Conservation (phyloP, 2,888 invertebrate species). For the Agrenia bidenticulata region DNA sequence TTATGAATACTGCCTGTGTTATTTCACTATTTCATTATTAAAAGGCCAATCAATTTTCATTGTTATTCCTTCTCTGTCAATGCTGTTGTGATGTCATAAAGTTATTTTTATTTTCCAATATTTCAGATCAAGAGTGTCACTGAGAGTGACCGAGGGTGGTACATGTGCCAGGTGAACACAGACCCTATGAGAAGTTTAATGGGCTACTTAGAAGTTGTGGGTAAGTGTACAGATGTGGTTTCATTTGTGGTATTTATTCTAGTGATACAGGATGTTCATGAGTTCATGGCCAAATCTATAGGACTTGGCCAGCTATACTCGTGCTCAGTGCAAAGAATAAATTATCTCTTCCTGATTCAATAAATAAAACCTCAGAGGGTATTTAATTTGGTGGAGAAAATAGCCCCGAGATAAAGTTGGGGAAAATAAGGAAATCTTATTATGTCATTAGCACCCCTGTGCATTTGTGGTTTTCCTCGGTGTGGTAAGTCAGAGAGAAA, state of each 20-base stretch:
- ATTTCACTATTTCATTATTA: no score
- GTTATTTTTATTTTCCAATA: no score
- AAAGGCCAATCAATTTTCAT: no score
- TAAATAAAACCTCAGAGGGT: neutral
- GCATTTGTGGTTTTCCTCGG: neutral
- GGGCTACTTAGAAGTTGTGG: slow-evolving; percentile 87
- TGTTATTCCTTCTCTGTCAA: neutral
- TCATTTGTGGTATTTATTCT: no score
- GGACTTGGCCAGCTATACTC: no score
- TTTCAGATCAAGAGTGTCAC: slow-evolving; percentile 77
- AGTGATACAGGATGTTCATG: no score
- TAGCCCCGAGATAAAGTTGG: neutral
- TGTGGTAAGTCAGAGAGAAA: no score
- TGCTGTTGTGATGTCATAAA: slow-evolving; percentile 5
- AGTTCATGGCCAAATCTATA: no score
- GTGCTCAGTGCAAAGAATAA: no score
- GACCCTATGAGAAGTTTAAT: slow-evolving; percentile 87
- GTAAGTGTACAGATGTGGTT: slow-evolving; percentile 69
- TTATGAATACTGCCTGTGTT: no score
- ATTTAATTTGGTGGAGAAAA: slow-evolving; percentile 3
- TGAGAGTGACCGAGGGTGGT: slow-evolving; percentile 83
- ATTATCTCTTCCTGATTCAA: neutral
- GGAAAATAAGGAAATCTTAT: slow-evolving; percentile 8
- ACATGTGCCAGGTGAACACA: slow-evolving; percentile 67
- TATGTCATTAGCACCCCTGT: slow-evolving; percentile 15